Base-by-base conservation (phyloP, 2,888 invertebrate genomes). In the Perizoma affinitatum region DNA sequence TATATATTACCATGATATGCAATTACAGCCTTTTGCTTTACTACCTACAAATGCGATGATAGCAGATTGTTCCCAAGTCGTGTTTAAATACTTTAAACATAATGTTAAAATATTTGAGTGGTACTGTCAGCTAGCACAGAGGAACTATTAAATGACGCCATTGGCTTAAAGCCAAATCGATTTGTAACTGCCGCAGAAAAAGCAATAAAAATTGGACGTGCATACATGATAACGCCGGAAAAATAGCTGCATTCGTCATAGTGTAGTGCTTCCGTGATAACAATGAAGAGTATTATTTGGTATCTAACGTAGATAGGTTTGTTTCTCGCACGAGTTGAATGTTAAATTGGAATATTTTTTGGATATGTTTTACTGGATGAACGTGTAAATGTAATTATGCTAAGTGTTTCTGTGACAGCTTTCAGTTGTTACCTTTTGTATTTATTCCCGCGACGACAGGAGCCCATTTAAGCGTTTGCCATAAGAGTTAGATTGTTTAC, bases 131-230 rank as follows among this genome's bases (percentile, higher is more conserved):
- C 72, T 69, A 43, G 69, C 77, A 80, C 78, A 82, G 83, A 81
- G 78, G 75, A 79, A 82, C 87, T 86, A 86, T 88, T 88, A 88
- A 90, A 87, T 88, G 83, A 88, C 75, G 83, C 82, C 74, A 84
- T 87, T 90, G 90, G 90, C 88, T 79, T 82, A 71, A 82, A 83
- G 87, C 90, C 90, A 90, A 90, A 90, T 90, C 90, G 90, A 89
- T 90, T 89, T 86, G 88, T 87, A 87, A 88, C 88, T 86, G 88
- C 88, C 81, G 83, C 83, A 84, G 84, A 88, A 87, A 90, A 87
- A 84, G 88, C 87, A 88, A 88, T 90, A 88, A 90, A 89, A 87
- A 84, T 83, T 82, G 86, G 76, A 88, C 87, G 86, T 86, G 86
- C 84, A 85, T 85, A 83, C 83, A 82, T 83, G 87, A 88, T 89